phyloP scores from a whole-genome alignment of 2,113 vertebrate genomes.

The Morone saxatilis region DNA sequence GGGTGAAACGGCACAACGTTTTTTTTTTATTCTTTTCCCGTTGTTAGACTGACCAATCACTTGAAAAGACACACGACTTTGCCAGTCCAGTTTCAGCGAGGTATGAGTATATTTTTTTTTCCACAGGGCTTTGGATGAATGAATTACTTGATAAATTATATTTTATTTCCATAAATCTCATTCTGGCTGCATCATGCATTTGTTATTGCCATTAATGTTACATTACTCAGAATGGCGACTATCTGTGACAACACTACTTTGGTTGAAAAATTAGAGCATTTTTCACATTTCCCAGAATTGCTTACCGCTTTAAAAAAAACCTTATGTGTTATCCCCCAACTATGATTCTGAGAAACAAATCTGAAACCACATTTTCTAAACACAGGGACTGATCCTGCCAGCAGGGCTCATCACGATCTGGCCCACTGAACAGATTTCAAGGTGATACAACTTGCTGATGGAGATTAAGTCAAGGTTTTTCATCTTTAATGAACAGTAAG shows the following conservation, averaged over 20 bases:
- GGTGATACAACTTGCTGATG: conserved; percentile 42
- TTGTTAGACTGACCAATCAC: not conserved
- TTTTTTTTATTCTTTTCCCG: not conserved
- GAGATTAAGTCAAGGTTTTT: conserved; percentile 40
- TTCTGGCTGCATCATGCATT: not conserved
- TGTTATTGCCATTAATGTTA: not conserved
- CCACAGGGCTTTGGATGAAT: not conserved
- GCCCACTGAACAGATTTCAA: conserved; percentile 63
- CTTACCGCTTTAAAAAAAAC: not conserved
- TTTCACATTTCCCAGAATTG: not conserved
- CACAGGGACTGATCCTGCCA: conserved; percentile 22
- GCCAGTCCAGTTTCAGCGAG: not conserved
- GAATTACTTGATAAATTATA: not conserved
- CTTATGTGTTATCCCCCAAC: not conserved
- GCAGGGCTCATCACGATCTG: conserved; percentile 48
- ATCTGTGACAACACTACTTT: not conserved
- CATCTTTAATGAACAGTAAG: conserved; percentile 66
- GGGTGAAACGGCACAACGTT: not conserved
- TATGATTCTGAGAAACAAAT: conserved; percentile 15
- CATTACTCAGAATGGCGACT: not conserved
- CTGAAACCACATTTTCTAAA: conserved; percentile 33
- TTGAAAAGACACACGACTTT: not conserved
- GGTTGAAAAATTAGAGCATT: not conserved
- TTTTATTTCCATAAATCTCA: not conserved
- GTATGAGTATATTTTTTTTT: not conserved